Base-by-base conservation (phyloP, 2,888 invertebrate species). In the Sisyra nigra region DNA sequence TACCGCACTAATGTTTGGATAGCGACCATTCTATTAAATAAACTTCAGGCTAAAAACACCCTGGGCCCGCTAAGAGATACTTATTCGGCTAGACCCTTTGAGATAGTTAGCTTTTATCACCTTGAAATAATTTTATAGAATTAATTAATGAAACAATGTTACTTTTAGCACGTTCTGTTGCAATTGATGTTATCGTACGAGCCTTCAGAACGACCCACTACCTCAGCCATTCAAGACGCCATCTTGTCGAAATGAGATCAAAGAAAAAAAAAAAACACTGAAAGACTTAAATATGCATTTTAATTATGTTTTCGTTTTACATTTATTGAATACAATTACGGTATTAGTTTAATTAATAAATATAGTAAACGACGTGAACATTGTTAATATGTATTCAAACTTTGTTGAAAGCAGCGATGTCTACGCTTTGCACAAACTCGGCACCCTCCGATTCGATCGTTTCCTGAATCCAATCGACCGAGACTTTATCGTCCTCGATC, bases 401-500 rank as follows among this genome's bases (percentile, higher is more conserved):
- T 69, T 93, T 92, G 65, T 93, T 92, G 65, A 96, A 96, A 48
- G 93, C 92, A 48, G 89, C 92, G 56, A 94, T 85, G 60, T 93
- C 93, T 41, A 92, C 84, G 58, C 88, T 88, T 69, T 93, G 92
- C 39, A 88, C 71, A 73, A 82, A 87, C 60, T 68, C 80, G 54
- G 92, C 89, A 65, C 91, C 87, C 54, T 76, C 66, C 52, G 74
- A 80, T 56, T 86, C 80, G 51, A 96, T 82, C 61, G 80, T 74
- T 63, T 96, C 94, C 52, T 79, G 82, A 29, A 93, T 68, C 76
- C 78, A 80, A 60, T 89, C 89, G 40, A 88, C 71, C 31, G 88
- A 88, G 14, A 94, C 85, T 65, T 92, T 91, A n/a, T 92, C 93
- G 62, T 94, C 94, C 68, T 92, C 93, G 31, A 96, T 86, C 36